Evolutionary conservation across 2,888 invertebrate genomes (phyloP), one percentile per base, ranked within the genome.

Genomic region (Hyposoter dolosus): DNA sequence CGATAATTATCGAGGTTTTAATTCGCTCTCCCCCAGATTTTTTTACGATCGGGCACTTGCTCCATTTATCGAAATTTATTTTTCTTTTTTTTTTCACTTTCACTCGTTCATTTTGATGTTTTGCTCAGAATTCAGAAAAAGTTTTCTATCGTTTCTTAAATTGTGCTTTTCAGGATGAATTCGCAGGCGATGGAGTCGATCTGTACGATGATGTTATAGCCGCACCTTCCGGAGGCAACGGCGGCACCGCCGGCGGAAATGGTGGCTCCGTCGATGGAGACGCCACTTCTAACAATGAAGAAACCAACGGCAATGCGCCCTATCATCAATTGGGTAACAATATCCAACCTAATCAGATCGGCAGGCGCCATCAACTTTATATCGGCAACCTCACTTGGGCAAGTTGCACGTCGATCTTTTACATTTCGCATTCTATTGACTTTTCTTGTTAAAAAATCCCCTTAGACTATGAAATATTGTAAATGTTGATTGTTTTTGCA

Each of bases 301-400:
- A 97, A 92, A 96, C 97, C n/a, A 96, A 96, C 93, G 96, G 96
- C 83, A 96, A 96, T 92, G 95, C 96, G 86, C 95, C 95, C 74
- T 96, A 97, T 89, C 97, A 96, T 94, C 95, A 96, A 89, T 95
- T 96, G 94, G 96, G 96, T 90, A 96, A 96, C 92, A 96, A 95
- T 92, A 95, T 96, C 88, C 95, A 96, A 88, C 96, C 97, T 88
- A 97, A 96, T 93, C 96, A 96, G 89, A 95, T 96, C 90, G 96
- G 96, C 68, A 96, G 98, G 92, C 96, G 98, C 92, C 97, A 97
- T 94, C 98, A 99, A 94, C 96, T 99, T 68, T 99, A 99, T 95
- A 97, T 99, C 93, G 99, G 99, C 92, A 99, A 99, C 95, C 96
- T 99, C 90, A 99, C 99, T 91, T 99, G 99, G 99, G 98, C 98